These are phyloP conservation scores for Rhinogobio ventralis DNA, from an alignment of 2,797 vertebrate genomes.

Conservation along the genomic window DNA sequence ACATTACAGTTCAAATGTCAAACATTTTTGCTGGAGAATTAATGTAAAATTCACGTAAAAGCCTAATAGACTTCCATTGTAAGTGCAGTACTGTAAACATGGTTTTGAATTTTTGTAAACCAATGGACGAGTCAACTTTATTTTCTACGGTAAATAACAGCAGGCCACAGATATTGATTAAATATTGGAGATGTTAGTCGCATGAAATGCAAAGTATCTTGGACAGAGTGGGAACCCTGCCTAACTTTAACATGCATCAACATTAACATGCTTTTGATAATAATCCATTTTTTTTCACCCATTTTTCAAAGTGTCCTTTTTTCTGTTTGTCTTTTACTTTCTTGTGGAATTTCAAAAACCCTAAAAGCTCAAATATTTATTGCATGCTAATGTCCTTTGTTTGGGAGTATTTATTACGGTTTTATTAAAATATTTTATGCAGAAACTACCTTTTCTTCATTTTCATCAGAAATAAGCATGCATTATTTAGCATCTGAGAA, in stretches of 20 bases:
- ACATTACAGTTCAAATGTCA: neutral
- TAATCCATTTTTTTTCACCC: neutral
- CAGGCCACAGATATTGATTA: neutral
- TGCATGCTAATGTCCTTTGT: constrained; percentile 11
- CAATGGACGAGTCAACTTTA: neutral
- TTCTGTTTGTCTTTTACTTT: neutral
- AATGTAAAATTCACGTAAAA: neutral
- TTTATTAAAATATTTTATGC: neutral
- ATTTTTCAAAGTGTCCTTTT: neutral
- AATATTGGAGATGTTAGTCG: neutral
- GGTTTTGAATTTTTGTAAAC: neutral
- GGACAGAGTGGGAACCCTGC: constrained; percentile 44
- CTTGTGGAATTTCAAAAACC: neutral
- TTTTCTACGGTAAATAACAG: neutral
- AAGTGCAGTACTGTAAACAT: neutral
- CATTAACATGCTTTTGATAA: constrained; percentile 11
- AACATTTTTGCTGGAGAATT: neutral
- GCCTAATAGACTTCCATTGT: neutral
- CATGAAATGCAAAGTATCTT: neutral
- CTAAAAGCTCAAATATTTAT: constrained; percentile 17
- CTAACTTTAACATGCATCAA: constrained; percentile 4
- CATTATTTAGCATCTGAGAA: constrained; percentile 15
- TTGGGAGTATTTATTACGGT: constrained; percentile 33
- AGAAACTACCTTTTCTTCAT: neutral
- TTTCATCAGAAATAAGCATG: constrained; percentile 15